Conservation (phyloP, 2,797 vertebrate genomes). For the Anas acuta region DNA sequence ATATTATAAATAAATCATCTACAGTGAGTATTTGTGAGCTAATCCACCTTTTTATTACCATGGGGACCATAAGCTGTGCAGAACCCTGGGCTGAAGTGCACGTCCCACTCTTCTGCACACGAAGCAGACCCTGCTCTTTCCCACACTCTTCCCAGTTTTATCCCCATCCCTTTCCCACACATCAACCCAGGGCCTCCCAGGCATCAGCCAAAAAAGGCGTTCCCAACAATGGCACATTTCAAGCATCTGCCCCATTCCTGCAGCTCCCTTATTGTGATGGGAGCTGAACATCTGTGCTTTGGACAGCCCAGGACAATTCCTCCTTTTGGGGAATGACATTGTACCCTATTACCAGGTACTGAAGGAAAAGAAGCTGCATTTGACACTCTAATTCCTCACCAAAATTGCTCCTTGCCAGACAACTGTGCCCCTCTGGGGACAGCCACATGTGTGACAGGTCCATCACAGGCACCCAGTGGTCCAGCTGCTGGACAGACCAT, state of each 20-base stretch:
- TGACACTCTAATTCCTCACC: neutral
- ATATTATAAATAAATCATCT: neutral
- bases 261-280: neutral
- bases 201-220: neutral
- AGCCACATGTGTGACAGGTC: accelerated
- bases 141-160: neutral
- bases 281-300: neutral
- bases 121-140: neutral
- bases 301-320: neutral
- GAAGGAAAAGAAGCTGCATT: neutral
- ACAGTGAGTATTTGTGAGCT: neutral
- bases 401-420: accelerated
- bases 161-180: neutral
- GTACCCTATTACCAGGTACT: neutral
- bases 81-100: neutral
- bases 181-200: neutral
- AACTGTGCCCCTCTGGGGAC: neutral
- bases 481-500: neutral
- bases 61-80: neutral
- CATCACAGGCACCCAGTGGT: accelerated
- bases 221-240: neutral
- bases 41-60: neutral
- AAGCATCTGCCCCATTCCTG: neutral
- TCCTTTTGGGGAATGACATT: neutral
- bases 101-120: neutral